phyloP scores from a whole-genome alignment of 2,888 invertebrate genomes.

The Drosophila planitibia region DNA sequence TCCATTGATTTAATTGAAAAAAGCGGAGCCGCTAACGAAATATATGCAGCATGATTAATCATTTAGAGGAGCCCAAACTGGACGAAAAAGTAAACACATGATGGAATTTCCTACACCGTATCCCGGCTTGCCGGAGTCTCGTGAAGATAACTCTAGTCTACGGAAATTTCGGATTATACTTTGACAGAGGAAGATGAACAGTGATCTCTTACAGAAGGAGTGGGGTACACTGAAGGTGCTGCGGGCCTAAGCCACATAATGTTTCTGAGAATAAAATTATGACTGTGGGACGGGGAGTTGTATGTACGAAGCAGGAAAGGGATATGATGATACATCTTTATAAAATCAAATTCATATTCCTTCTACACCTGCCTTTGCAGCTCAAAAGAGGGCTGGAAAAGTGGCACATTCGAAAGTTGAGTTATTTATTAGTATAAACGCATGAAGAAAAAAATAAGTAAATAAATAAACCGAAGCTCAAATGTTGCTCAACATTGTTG shows the following conservation, averaged over 20 bases:
- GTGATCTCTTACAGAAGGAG: no score
- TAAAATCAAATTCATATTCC: not conserved
- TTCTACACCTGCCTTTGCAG: not conserved
- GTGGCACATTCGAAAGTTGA: not conserved
- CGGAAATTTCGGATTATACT: not conserved
- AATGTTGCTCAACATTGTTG: conserved; percentile 19
- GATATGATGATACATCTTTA: no score
- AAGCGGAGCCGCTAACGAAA: not conserved
- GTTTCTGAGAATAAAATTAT: no score
- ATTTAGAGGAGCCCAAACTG: no score
- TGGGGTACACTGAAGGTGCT: no score
- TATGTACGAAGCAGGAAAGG: no score
- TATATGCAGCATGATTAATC: no score
- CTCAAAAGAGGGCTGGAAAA: not conserved
- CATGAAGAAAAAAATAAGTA: not conserved
- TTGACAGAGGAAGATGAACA: no score
- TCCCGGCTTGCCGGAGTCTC: not conserved
- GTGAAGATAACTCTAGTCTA: not conserved
- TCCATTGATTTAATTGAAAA: not conserved
- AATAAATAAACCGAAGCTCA: not conserved
- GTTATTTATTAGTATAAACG: not conserved
- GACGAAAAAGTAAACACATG: no score
- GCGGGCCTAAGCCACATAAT: no score
- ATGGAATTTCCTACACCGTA: no score
- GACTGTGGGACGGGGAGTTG: no score